phyloP scores from a whole-genome alignment of 2,888 invertebrate genomes.

The Rhagonycha lutea region DNA sequence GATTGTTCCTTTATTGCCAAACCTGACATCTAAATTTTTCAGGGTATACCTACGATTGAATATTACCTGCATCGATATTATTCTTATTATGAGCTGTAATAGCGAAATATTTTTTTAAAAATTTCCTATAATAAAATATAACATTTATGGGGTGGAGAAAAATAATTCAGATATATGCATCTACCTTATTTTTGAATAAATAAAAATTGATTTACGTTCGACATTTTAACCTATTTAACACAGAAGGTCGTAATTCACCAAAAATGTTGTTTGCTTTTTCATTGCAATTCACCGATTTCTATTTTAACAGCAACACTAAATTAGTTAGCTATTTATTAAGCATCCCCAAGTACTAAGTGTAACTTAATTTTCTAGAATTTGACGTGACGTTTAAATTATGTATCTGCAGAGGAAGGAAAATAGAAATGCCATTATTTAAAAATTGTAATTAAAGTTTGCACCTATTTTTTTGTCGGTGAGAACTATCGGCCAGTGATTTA shows the following conservation, averaged over 20 bases:
- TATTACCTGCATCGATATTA: neutral
- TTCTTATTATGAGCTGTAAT: neutral
- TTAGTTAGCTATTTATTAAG: neutral
- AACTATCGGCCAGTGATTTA: neutral
- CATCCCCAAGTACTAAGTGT: neutral
- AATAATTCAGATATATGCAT: neutral
- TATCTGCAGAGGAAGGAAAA: neutral
- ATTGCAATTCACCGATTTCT: neutral
- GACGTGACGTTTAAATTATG: neutral
- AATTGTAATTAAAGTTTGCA: neutral
- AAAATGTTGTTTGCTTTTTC: neutral
- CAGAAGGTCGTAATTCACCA: neutral
- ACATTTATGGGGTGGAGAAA: neutral
- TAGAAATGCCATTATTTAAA: neutral
- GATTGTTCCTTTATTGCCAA: neutral
- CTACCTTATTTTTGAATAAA: neutral
- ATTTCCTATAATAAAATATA: no score
- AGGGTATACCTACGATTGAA: neutral
- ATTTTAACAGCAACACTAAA: neutral
- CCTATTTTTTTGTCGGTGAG: neutral
- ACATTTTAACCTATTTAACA: neutral
- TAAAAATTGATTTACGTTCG: neutral
- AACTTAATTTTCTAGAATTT: neutral
- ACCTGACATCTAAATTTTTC: neutral
- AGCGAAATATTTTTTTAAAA: neutral